Evolutionary conservation across 1,140 invertebrate species (phyloP), one percentile per base, ranked within the genome.

Genomic region (Sarcophaga peregrina): DNA sequence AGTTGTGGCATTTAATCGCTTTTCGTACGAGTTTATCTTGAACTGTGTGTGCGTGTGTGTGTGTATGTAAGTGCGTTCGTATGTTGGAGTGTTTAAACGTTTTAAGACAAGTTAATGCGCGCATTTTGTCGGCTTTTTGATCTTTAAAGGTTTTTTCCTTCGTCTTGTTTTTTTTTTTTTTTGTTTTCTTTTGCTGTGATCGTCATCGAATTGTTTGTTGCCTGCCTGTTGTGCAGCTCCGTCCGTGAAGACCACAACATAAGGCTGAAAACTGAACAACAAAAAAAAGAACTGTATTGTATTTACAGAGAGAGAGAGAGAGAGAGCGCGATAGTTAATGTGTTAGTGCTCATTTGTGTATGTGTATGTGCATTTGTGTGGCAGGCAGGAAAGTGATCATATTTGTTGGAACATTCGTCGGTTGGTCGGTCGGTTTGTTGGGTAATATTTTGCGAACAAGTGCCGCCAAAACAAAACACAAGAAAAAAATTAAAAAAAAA

Each of bases 61-160:
- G 1, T 74, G 25, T n/a, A n/a, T n/a, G n/a, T n/a, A 74, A 74
- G 25, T 37, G 73, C 25, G 25, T 25, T 74, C 15, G 15, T 46
- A 47, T 78, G 45, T 46, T 46, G 25, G 73, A 52, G 48, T 78
- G n/a, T 50, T 78, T 78, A 78, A 78, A 78, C 75, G 47, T 78
- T 78, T 78, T 78, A 48, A 37, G 75, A 52, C 15, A 50, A 78
- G 75, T 78, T 78, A 78, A 78, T 78, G 75, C 75, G 75, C 75
- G 75, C 47, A 78, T 78, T 52, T 78, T 78, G 75, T 78, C 75
- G 75, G 75, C 75, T 47, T 78, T 68, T 68, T 68, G 62, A 68
- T 68, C 62, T 68, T 68, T n/a, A 20, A 68, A 68, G 62, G 62
- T 20, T 68, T 17, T 68, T 68, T 68, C n/a, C 54, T 37, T 37